phyloP scores from a whole-genome alignment of 2,113 vertebrate genomes.

The cattle (Bos taurus) region ARS-UCD2.0 NC_037343.1:31295501-31296000 shows the following conservation, averaged over 20 bases:
- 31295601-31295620: neutral
- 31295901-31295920: neutral
- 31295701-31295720: constrained; percentile 43
- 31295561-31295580: neutral
- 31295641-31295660: neutral
- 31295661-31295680: neutral
- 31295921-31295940: neutral
- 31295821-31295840: neutral
- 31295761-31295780: constrained; percentile 56
- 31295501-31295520: neutral
- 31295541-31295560: neutral
- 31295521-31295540: neutral
- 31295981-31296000: neutral
- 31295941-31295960: neutral
- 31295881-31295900: neutral
- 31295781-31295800: constrained; percentile 49
- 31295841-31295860: neutral
- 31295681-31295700: constrained; percentile 15
- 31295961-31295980: neutral
- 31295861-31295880: neutral
- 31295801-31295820: neutral
- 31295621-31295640: neutral
- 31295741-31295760: constrained; percentile 54
- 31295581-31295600: neutral
- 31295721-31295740: constrained; percentile 42